Base-by-base conservation (phyloP, 2,888 invertebrate species). In the Saturnia japonica region DNA sequence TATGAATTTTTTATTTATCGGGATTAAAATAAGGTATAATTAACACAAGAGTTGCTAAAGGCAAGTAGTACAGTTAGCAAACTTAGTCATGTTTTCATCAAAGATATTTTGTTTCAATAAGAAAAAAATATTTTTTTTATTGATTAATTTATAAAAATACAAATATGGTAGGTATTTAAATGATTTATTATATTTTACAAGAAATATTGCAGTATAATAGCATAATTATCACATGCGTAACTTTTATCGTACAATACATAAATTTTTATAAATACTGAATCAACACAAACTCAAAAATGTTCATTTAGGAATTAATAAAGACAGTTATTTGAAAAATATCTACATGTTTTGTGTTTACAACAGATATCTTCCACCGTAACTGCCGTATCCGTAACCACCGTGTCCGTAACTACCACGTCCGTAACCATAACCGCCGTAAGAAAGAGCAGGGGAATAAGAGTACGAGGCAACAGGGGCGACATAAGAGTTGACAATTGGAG, bases 401-500 rank as follows among this genome's bases (percentile, higher is more conserved):
- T 34, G 6, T 11, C 77, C 75, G 69, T 76, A 73, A 28, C 74
- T 74, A 19, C 75, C 75, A 8, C 75, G 74, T 1, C 78, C 75
- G 34, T 76, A 75, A 1, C 77, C 79, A 51, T 82, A 78, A 4
- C 79, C 78, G 14, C 78, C 78, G 62, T 82, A 82, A 25, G 69
- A 70, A 34, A 34, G 79, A 73, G 0, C 77, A 54, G 57, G 82
- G 78, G 14, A 81, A 74, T 11, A 74, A 64, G 67, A 57, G 28
- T 72, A 70, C 3, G 72, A 69, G 22, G 72, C 70, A 34, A 83
- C 72, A 11, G 85, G 82, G 0, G 84, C 76, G 4, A 78, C 79
- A 67, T 84, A 85, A 2, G 86, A 80, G 69, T 82, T 83, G 40
- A 84, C 77, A 19, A 84, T 45, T 0, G 86, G 85, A 3, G 86